Percentiles rank a stretch among this genome's conserved stretches.
Evolutionary conservation across 2,113 vertebrate genomes (phyloP).

Genomic region (Gorsachius goisagi): DNA sequence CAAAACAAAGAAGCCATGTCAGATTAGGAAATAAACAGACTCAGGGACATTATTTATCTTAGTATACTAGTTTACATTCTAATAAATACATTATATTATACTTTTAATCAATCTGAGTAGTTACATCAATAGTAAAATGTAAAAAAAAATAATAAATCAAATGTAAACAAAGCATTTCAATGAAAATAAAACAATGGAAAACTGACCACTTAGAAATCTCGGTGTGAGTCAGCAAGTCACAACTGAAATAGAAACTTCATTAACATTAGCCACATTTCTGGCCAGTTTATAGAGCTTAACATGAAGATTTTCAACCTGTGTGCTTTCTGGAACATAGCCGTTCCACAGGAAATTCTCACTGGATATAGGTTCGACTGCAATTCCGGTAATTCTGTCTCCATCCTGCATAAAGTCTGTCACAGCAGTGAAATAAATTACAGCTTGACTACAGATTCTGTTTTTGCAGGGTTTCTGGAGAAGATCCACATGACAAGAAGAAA

Average conservation of each 20-base stretch:
- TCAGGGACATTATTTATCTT: background rate
- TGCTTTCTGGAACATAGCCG: conserved; percentile 77
- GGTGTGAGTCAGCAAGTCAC: background rate
- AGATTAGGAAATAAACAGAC: background rate
- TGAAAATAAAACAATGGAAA: background rate
- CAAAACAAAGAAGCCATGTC: conserved; percentile 21
- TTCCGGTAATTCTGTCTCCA: conserved; percentile 78
- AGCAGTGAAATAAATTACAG: conserved; percentile 77
- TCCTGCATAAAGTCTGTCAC: conserved; percentile 81
- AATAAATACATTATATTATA: background rate
- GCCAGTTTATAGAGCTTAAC: background rate
- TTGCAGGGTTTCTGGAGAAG: conserved; percentile 74
- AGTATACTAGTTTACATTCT: background rate
- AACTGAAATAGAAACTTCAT: background rate
- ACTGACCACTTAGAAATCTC: background rate
- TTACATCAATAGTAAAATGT: background rate
- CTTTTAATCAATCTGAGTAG: background rate
- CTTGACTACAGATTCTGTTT: conserved; percentile 74
- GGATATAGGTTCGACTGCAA: conserved; percentile 74
- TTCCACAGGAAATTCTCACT: conserved; percentile 85
- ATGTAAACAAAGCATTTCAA: background rate
- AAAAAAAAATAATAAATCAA: background rate
- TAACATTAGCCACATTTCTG: background rate
- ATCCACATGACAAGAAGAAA: conserved; percentile 86
- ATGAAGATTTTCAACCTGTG: conserved; percentile 72